Evolutionary conservation across 2,888 invertebrate genomes (phyloP).

Genomic region (Himalopsyche japonica): DNA sequence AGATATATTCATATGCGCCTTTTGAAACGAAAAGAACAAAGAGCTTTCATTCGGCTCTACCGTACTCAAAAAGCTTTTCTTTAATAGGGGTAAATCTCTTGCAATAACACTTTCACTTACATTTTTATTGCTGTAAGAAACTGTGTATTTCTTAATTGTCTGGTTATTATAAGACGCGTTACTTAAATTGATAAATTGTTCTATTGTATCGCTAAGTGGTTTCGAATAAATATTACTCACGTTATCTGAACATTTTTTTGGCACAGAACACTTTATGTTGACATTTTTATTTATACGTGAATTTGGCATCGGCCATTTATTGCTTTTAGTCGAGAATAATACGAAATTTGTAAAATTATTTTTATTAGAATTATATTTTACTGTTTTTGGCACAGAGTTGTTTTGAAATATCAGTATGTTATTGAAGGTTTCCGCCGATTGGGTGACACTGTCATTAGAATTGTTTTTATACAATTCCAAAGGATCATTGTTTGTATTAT

Average conservation of each 20-base stretch:
- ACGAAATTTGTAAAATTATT: not conserved
- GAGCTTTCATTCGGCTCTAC: not conserved
- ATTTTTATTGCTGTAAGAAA: not conserved
- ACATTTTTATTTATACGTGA: conserved; percentile 24
- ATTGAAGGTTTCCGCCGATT: conserved; percentile 24
- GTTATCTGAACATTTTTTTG: conserved; percentile 25
- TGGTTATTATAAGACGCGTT: not conserved
- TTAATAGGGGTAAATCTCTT: not conserved
- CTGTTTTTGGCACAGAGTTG: conserved; percentile 16
- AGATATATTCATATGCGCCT: not conserved
- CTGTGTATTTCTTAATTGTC: not conserved
- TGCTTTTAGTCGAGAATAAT: conserved; percentile 20
- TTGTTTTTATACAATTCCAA: not conserved
- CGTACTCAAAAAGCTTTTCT: conserved; percentile 6
- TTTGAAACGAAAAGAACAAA: not conserved
- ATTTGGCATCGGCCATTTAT: conserved; percentile 19
- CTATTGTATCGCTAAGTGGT: not conserved
- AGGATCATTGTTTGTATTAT: not conserved
- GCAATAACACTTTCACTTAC: not conserved
- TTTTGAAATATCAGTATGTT: not conserved
- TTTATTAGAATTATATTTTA: conserved; percentile 8
- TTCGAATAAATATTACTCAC: conserved; percentile 5
- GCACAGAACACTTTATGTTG: conserved; percentile 26
- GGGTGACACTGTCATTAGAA: conserved; percentile 27
- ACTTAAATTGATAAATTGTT: not conserved